phyloP scores from a whole-genome alignment of 2,797 vertebrate genomes.

The Fratercula arctica region DNA sequence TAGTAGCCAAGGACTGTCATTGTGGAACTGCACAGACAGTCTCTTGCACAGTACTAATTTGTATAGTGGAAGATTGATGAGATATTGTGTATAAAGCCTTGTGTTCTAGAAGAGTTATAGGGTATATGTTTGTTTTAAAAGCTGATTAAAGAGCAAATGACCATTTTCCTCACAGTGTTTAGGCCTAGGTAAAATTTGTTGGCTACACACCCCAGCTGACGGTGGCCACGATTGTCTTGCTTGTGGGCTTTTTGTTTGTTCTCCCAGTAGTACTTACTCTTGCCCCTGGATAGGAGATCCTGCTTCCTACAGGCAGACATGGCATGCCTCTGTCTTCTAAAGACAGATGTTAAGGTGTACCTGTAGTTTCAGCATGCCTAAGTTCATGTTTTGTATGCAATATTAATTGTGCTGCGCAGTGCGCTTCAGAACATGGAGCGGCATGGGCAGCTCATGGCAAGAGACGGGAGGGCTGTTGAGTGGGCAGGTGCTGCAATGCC shows the following conservation, averaged over 20 bases:
- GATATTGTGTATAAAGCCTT: accelerated
- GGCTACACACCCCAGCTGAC: accelerated
- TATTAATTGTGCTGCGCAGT: accelerated
- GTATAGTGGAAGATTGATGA: accelerated
- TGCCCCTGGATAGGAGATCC: accelerated
- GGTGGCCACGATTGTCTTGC: not conserved
- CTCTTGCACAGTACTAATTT: not conserved
- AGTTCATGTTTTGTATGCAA: accelerated
- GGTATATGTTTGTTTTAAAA: not conserved
- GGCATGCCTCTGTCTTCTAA: not conserved
- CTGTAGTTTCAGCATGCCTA: accelerated
- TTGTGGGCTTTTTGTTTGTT: accelerated
- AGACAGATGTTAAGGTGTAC: not conserved
- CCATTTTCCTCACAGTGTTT: accelerated
- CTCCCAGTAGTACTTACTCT: not conserved
- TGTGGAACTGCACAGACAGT: accelerated
- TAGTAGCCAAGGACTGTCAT: accelerated
- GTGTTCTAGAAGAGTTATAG: accelerated
- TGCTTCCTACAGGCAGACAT: accelerated
- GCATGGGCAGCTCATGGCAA: accelerated
- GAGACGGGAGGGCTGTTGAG: too few species aligned
- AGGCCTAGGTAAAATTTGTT: not conserved
- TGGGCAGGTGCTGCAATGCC: accelerated
- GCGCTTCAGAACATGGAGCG: accelerated
- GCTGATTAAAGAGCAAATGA: not conserved